These are phyloP conservation scores for Enteromius paludinosus DNA, from an alignment of 2,797 vertebrate genomes.

Conservation along the genomic window DNA sequence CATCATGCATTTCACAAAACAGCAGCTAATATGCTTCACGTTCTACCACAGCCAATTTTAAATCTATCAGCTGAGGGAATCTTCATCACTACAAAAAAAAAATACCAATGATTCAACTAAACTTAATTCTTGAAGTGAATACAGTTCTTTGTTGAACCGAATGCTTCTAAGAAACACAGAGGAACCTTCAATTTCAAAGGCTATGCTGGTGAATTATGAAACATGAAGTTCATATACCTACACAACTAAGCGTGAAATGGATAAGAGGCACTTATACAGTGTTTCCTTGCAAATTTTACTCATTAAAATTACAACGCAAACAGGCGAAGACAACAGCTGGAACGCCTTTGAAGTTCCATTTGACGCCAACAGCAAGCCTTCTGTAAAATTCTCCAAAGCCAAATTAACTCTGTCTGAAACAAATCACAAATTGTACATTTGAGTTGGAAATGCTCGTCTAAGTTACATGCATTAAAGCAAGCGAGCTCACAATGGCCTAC, in stretches of 20 bases:
- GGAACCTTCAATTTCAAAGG: not conserved
- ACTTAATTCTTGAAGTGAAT: not conserved
- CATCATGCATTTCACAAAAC: constrained; percentile 3
- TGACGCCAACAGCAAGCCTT: not conserved
- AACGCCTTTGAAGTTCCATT: not conserved
- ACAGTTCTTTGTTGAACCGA: not conserved
- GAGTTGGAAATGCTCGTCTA: constrained; percentile 21
- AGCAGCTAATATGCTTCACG: not conserved
- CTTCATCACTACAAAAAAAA: not conserved
- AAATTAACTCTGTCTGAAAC: constrained; percentile 40
- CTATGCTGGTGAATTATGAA: not conserved
- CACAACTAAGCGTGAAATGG: constrained; percentile 6
- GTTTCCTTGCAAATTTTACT: not conserved
- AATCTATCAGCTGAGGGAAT: not conserved
- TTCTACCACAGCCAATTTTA: not conserved
- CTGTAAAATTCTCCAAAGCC: constrained; percentile 19
- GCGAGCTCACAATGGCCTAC: constrained; percentile 35
- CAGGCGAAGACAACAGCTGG: constrained; percentile 16
- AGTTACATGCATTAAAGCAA: constrained; percentile 15
- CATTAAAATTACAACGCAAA: not conserved
- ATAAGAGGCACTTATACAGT: not conserved
- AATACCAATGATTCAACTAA: not conserved
- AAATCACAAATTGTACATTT: constrained; percentile 50
- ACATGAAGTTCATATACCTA: not conserved
- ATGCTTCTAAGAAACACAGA: not conserved